A percentile compares a stretch with the other conserved stretches of the same genome.
Conservation (phyloP, 2,113 vertebrate genomes). For the Scatophagus argus region DNA sequence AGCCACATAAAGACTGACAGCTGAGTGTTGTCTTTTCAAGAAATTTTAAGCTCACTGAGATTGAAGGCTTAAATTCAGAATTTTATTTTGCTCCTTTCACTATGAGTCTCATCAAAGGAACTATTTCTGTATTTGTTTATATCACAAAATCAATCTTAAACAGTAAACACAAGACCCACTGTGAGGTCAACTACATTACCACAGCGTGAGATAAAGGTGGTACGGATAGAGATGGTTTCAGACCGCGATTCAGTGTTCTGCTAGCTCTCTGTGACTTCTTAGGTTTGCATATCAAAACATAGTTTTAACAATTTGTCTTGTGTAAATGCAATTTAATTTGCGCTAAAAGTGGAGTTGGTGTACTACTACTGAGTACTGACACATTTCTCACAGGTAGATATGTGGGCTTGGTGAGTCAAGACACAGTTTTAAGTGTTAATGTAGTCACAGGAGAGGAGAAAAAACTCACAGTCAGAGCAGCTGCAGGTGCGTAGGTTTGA, state of each 20-base stretch:
- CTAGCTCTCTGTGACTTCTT: background rate
- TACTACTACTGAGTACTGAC: background rate
- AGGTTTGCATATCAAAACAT: conserved; percentile 14
- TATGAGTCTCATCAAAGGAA: background rate
- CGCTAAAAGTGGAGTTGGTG: background rate
- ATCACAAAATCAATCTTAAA: conserved; percentile 28
- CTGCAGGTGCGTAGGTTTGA: conserved; percentile 42
- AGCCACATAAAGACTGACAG: background rate
- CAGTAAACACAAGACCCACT: background rate
- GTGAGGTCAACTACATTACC: conserved; percentile 22
- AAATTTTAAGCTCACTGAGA: background rate
- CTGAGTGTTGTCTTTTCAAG: background rate
- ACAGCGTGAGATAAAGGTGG: conserved; percentile 26
- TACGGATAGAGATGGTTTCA: background rate
- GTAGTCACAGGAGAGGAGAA: conserved; percentile 22
- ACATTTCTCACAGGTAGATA: conserved; percentile 36
- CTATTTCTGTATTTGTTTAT: conserved; percentile 1
- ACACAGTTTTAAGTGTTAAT: conserved; percentile 38
- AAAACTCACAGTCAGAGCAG: conserved; percentile 17
- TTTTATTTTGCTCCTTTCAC: background rate
- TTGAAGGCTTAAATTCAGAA: background rate
- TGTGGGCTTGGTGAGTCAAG: conserved; percentile 48
- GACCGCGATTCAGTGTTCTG: conserved; percentile 19
- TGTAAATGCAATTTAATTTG: background rate
- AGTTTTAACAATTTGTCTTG: background rate